Conservation (phyloP, 2,113 vertebrate species). For the Eubucco bourcierii region DNA sequence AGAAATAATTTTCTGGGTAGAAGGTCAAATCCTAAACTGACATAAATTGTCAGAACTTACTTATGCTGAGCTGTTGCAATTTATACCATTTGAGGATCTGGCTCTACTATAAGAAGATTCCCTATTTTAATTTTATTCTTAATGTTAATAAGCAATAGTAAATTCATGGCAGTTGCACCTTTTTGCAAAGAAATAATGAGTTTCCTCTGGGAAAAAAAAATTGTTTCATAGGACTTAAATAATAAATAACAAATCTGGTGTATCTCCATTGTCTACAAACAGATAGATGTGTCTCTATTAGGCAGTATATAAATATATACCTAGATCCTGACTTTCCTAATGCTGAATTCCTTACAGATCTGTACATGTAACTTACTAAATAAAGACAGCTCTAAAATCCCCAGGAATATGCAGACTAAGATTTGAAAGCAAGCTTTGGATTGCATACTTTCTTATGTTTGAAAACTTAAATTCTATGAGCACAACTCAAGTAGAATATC, state of each 20-base stretch:
- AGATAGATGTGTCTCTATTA: not conserved
- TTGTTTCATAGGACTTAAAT: not conserved
- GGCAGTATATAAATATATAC: not conserved
- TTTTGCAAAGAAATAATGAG: constrained; percentile 23
- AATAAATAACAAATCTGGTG: not conserved
- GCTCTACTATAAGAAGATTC: constrained; percentile 11
- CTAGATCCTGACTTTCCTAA: not conserved
- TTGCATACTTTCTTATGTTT: not conserved
- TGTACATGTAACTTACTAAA: not conserved
- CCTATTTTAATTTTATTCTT: constrained; percentile 23
- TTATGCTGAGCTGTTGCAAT: not conserved
- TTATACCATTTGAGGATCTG: not conserved
- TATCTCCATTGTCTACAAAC: not conserved
- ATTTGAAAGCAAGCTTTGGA: not conserved
- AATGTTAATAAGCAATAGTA: constrained; percentile 16
- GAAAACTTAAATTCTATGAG: not conserved
- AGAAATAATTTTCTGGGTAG: constrained; percentile 34
- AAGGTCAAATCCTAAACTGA: constrained; percentile 57
- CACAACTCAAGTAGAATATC: not conserved
- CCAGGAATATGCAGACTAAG: not conserved
- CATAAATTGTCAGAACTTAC: constrained; percentile 21
- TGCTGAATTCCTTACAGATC: not conserved
- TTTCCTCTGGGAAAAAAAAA: constrained; percentile 14
- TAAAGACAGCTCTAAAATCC: not conserved
- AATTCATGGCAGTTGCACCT: not conserved